phyloP scores from a whole-genome alignment of 2,888 invertebrate genomes.

The Sesia bembeciformis region DNA sequence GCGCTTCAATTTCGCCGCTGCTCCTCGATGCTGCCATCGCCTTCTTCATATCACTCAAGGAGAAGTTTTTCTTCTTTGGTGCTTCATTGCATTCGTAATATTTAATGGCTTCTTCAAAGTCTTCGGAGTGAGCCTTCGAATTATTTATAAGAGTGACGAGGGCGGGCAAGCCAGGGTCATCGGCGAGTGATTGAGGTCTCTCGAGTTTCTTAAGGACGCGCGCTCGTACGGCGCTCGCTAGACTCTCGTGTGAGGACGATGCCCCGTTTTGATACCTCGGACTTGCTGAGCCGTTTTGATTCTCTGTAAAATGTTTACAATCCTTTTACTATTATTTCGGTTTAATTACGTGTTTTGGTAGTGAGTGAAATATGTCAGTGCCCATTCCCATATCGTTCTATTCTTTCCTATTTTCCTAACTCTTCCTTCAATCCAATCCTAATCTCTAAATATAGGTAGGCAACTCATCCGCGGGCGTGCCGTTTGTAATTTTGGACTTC shows the following conservation, averaged over 20 bases:
- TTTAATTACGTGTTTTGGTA: no score
- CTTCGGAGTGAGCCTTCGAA: constrained; percentile 35
- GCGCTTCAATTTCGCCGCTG: constrained; percentile 29
- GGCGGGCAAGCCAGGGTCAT: constrained; percentile 28
- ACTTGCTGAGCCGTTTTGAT: constrained; percentile 21
- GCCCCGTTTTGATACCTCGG: constrained; percentile 16
- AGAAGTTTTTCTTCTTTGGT: constrained; percentile 18
- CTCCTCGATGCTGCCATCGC: constrained; percentile 23
- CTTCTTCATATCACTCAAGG: constrained; percentile 23
- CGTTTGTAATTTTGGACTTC: no score
- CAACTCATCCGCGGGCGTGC: no score
- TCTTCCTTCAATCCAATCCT: no score
- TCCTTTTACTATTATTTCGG: no score
- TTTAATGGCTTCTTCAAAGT: constrained; percentile 17
- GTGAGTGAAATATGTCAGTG: no score
- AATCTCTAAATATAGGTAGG: no score
- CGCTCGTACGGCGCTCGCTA: constrained; percentile 41
- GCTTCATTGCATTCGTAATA: neutral
- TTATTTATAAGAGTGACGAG: constrained; percentile 30
- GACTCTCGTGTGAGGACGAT: constrained; percentile 33
- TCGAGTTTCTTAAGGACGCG: constrained; percentile 36
- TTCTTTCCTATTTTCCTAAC: no score
- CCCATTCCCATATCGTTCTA: no score
- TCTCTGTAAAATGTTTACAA: constrained; percentile 22
- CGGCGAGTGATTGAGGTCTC: constrained; percentile 49